Conservation (phyloP, 1,140 invertebrate species). For the Ceratosolen fusciceps region DNA sequence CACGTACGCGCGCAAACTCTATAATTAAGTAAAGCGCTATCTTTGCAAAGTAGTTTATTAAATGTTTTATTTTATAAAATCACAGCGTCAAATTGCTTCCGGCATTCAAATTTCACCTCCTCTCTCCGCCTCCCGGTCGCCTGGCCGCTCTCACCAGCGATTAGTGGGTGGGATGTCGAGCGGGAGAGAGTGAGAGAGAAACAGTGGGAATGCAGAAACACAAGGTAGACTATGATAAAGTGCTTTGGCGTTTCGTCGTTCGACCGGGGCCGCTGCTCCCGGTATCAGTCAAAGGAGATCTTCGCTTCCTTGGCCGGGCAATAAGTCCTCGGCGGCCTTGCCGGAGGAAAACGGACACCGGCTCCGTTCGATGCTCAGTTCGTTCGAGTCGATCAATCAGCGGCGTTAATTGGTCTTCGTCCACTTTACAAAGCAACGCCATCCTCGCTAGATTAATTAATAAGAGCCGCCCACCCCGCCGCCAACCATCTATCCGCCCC, state of each 20-base stretch:
- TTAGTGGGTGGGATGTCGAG: too few species aligned
- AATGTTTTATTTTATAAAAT: not conserved
- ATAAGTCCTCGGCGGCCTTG: too few species aligned
- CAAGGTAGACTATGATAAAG: too few species aligned
- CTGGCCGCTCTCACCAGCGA: too few species aligned
- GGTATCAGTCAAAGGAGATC: too few species aligned
- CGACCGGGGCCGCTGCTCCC: too few species aligned
- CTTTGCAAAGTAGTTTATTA: not conserved
- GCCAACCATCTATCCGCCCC: constrained; percentile 24
- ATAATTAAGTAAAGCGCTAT: not conserved
- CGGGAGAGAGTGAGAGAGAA: too few species aligned
- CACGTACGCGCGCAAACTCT: not conserved
- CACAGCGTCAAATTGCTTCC: not conserved
- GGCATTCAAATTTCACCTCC: not conserved
- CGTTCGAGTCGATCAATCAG: not conserved
- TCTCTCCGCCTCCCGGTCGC: too few species aligned
- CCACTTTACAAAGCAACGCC: not conserved
- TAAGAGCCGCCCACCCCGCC: constrained; percentile 37
- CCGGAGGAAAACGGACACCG: too few species aligned
- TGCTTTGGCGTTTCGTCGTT: too few species aligned
- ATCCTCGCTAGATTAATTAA: constrained; percentile 65
- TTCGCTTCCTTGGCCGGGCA: too few species aligned
- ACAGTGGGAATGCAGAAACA: too few species aligned
- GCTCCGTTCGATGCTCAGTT: not conserved
- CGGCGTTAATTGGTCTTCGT: not conserved